A percentile compares a stretch with the other conserved stretches of the same genome.
phyloP scores from a whole-genome alignment of 2,797 vertebrate genomes.

The Anableps anableps region DNA sequence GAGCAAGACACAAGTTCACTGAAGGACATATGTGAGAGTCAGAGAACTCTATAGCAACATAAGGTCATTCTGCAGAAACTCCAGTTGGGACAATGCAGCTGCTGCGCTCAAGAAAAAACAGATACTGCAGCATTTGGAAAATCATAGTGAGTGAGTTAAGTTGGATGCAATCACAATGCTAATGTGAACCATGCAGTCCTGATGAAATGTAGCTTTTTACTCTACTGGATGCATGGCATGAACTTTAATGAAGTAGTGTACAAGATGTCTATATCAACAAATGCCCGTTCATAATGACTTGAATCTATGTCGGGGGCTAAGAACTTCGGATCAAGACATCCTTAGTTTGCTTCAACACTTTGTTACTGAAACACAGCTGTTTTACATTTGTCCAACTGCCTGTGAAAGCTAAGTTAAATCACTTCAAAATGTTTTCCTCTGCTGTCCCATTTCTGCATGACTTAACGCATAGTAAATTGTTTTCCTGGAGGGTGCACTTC shows the following conservation, averaged over 20 bases:
- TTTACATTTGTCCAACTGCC: conserved; percentile 39
- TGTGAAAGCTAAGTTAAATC: conserved; percentile 57
- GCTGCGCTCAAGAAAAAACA: not conserved
- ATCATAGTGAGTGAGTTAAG: not conserved
- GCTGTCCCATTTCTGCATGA: conserved; percentile 57
- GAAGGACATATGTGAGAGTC: not conserved
- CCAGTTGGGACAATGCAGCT: not conserved
- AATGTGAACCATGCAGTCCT: not conserved
- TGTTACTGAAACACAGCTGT: not conserved
- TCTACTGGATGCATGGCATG: not conserved
- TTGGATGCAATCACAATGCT: not conserved
- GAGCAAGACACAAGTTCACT: not conserved
- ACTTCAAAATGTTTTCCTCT: conserved; percentile 37
- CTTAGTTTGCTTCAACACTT: too few species aligned
- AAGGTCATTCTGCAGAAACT: not conserved
- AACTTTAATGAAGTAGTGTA: not conserved
- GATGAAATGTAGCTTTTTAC: not conserved
- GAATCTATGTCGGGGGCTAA: not conserved
- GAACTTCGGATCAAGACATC: too few species aligned
- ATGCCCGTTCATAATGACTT: not conserved
- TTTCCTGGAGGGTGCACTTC: conserved; percentile 58
- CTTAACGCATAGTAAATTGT: conserved; percentile 67
- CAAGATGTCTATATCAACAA: not conserved
- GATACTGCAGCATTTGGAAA: not conserved
- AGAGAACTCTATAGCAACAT: not conserved